These are phyloP conservation scores for Caloenas nicobarica DNA, from an alignment of 2,113 vertebrate genomes.

Conservation along the genomic window DNA sequence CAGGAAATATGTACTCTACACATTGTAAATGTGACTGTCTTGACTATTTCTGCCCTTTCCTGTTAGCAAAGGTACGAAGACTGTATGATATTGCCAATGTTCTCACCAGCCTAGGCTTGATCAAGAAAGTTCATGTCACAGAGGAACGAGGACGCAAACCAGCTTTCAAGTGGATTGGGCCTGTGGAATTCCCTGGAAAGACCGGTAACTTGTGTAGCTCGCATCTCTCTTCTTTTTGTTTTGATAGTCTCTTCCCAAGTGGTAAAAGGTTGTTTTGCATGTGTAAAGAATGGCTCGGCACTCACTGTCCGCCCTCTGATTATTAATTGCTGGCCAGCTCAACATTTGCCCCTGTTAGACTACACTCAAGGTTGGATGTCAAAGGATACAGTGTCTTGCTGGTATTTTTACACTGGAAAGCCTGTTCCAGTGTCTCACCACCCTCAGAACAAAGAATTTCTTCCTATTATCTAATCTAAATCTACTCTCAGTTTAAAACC, in stretches of 20 bases:
- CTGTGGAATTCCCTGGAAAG: slow-evolving; percentile 78
- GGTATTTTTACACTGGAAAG: not conserved
- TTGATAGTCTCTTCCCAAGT: not conserved
- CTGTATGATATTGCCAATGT: slow-evolving; percentile 95
- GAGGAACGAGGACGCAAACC: slow-evolving; percentile 89
- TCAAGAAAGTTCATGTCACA: slow-evolving; percentile 88
- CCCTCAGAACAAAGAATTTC: no score
- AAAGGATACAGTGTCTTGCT: not conserved
- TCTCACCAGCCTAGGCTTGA: slow-evolving; percentile 88
- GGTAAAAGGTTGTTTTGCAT: not conserved
- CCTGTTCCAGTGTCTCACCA: no score
- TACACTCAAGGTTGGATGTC: accelerated
- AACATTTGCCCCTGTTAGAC: not conserved
- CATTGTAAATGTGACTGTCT: not conserved
- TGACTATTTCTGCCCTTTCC: not conserved
- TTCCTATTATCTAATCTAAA: no score
- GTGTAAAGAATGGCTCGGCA: not conserved
- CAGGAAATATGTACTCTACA: not conserved
- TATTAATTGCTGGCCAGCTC: not conserved
- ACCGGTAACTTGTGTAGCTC: slow-evolving; percentile 47
- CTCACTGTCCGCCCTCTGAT: not conserved
- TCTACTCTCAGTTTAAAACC: no score
- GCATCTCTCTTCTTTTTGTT: not conserved
- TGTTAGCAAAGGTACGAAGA: slow-evolving; percentile 89
- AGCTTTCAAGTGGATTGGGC: slow-evolving; percentile 94